Base-by-base conservation (phyloP, 2,797 vertebrate species). In the Peromyscus nudipes region DNA sequence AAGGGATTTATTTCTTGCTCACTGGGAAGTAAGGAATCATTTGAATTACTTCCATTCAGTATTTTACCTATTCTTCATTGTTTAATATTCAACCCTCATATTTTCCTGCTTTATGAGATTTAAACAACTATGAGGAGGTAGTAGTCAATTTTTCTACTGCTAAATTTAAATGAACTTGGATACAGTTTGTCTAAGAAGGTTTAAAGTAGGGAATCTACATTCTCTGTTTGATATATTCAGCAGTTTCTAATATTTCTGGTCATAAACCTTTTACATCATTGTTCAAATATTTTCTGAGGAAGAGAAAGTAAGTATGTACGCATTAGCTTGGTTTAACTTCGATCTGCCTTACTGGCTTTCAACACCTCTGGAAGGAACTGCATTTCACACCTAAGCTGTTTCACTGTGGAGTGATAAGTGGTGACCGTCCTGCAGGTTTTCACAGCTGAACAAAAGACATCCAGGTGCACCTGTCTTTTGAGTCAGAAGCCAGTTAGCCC, bases 401-500 rank as follows among this genome's bases (percentile, higher is more conserved):
- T 65, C 96, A 79, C 91, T 55, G 27, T 29, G 91, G 49, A 17
- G 85, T 73, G 83, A 37, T 79, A 96, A 95, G 90, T 82, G 94
- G 71, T 91, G 92, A 81, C 85, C 75, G 1, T n/a, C 84, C 92
- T 83, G 37, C 31, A 31, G 88, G 91, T 62, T 93, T 40, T 94
- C 96, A 82, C 75, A 55, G 62, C 55, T 49, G 14, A 65, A 92
- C 91, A 95, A 77, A 97, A 96, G 27, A 89, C 92, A 75, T 92
- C 81, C 73, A 34, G 89, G 86, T 75, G 90, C 91, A 91, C 57
- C 37, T 84, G 87, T 65, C 96, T 96, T 95, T 97, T 85, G 97
- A 90, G 49, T 40, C 71, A 90, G 21, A 92, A 76, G 57, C 80
- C 75, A 96, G 94, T 83, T 55, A 97, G 96, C 16, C 95, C 37